These are phyloP conservation scores for Prenolepis imparis DNA, from an alignment of 2,888 invertebrate genomes.

Conservation along the genomic window DNA sequence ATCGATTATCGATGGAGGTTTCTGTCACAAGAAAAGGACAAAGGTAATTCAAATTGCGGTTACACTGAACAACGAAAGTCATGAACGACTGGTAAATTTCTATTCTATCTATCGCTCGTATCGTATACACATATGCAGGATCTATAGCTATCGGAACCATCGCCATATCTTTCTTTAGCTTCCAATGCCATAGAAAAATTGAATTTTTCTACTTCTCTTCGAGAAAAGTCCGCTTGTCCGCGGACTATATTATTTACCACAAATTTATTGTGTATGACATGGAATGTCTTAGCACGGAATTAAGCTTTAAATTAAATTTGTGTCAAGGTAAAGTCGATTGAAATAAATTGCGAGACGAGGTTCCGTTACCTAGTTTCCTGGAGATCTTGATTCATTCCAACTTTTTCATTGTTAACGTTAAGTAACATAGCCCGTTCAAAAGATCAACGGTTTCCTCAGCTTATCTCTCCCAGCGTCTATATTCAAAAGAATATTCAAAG, in stretches of 20 bases:
- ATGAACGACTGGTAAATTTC: constrained; percentile 58
- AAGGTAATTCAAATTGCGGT: constrained; percentile 65
- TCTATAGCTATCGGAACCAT: constrained; percentile 34
- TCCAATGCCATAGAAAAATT: not conserved
- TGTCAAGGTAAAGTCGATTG: not conserved
- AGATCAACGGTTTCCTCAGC: not conserved
- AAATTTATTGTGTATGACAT: not conserved
- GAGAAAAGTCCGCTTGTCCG: not conserved
- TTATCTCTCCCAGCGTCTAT: not conserved
- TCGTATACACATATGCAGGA: not conserved
- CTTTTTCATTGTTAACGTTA: not conserved
- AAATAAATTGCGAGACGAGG: constrained; percentile 27
- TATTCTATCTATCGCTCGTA: constrained; percentile 40
- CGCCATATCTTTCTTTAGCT: constrained; percentile 32
- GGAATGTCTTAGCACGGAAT: not conserved
- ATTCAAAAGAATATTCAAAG: not conserved
- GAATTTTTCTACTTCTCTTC: not conserved
- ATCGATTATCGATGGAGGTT: constrained; percentile 65
- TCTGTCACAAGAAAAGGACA: constrained; percentile 61
- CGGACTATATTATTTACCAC: not conserved
- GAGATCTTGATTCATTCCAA: not conserved
- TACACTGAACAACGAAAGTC: constrained; percentile 51
- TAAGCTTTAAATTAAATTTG: constrained; percentile 29
- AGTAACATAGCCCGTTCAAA: not conserved
- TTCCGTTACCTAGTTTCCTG: constrained; percentile 7